Percentiles rank a stretch among this genome's conserved stretches.
Conservation (phyloP, 2,113 vertebrate genomes). For the Tricholaema leucomelas region DNA sequence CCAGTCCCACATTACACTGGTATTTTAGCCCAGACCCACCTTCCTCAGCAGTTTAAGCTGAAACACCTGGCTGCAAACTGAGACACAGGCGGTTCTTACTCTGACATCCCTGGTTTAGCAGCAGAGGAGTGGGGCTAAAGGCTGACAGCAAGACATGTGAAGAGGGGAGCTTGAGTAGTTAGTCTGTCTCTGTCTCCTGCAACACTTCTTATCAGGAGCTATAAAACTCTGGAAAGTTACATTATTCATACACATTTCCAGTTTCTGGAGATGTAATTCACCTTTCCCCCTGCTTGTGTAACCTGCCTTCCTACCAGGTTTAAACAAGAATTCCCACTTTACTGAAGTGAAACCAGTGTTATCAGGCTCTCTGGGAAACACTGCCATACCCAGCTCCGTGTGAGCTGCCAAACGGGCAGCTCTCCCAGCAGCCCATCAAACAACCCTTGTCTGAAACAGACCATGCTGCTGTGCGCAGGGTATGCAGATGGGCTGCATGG, state of each 20-base stretch:
- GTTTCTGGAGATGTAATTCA: neutral
- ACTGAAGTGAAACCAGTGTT: accelerated
- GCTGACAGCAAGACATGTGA: neutral
- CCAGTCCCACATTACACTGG: neutral
- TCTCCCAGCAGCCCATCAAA: neutral
- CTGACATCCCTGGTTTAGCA: neutral
- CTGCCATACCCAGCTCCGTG: accelerated
- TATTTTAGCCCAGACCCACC: neutral
- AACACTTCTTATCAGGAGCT: neutral
- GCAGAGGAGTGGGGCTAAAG: neutral
- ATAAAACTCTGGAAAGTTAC: neutral
- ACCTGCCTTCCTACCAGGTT: neutral
- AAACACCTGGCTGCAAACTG: neutral
- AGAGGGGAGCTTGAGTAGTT: neutral
- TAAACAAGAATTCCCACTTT: neutral
- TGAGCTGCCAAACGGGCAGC: neutral
- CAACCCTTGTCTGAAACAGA: accelerated
- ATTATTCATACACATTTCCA: neutral
- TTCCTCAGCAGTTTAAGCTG: neutral
- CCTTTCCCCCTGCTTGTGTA: neutral
- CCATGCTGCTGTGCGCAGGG: accelerated
- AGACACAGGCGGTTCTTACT: neutral
- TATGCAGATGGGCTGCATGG: neutral
- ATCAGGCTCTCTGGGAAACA: accelerated
- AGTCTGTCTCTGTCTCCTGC: neutral